phyloP scores from a whole-genome alignment of 37 sponge, comb jelly and placozoan genomes.

The Amphimedon queenslandica region DNA sequence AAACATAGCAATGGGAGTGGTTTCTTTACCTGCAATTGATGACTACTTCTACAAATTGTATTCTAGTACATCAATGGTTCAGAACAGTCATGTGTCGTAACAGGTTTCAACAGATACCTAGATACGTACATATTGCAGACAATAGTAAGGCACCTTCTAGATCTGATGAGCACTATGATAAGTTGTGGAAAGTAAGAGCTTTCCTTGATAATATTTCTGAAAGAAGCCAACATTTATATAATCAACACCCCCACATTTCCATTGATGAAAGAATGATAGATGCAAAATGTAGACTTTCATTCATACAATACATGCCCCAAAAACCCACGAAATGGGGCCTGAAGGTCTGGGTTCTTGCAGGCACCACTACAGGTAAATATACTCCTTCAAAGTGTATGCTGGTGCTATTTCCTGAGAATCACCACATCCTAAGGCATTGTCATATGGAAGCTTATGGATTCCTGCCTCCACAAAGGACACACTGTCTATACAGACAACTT shows the following conservation, averaged over 20 bases:
- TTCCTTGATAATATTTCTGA: constrained; percentile 4
- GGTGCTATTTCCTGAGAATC: constrained; percentile 9
- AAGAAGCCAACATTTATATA: constrained; percentile 8
- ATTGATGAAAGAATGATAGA: constrained; percentile 52
- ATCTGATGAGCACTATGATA: constrained; percentile 29
- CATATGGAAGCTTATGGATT: not conserved
- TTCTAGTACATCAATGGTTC: constrained; percentile 23
- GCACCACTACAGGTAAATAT: constrained; percentile 9
- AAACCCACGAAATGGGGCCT: constrained; percentile 43
- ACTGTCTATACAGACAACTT: constrained; percentile 25
- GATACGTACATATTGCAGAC: constrained; percentile 21
- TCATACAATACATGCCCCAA: constrained; percentile 39
- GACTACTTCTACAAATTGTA: too few species aligned
- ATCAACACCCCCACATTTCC: constrained; percentile 17
- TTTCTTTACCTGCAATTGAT: constrained; percentile 17
- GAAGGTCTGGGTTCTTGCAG: constrained; percentile 28
- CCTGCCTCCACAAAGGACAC: constrained; percentile 7
- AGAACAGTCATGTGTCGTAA: constrained; percentile 2
- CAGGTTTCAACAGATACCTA: constrained; percentile 9
- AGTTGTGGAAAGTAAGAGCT: constrained; percentile 26
- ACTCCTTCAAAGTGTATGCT: constrained; percentile 10
- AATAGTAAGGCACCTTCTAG: constrained; percentile 4
- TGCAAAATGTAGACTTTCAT: constrained; percentile 20
- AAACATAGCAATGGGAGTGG: constrained; percentile 34
- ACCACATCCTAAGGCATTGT: not conserved